A percentile compares a stretch with the other conserved stretches of the same genome.
These are phyloP conservation scores for Elegia similella DNA, from an alignment of 2,888 invertebrate genomes.

Conservation along the genomic window DNA sequence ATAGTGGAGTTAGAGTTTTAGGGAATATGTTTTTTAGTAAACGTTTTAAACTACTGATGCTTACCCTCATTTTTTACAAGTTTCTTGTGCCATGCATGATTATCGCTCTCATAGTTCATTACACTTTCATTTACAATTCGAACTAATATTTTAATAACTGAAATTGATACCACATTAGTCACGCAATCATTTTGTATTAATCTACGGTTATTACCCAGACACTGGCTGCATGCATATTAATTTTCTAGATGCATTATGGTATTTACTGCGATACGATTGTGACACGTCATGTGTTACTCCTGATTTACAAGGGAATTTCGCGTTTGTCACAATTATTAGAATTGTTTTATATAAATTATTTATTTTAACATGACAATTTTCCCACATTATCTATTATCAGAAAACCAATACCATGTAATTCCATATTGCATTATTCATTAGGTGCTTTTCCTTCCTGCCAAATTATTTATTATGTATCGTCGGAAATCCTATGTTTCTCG, in stretches of 20 bases:
- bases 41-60: no score
- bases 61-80: no score
- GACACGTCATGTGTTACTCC: not conserved
- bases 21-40: no score
- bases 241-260: not conserved
- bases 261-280: not conserved
- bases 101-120: not conserved
- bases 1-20: conserved; percentile 31
- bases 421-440: not conserved
- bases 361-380: not conserved
- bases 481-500: not conserved
- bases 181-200: not conserved
- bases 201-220: conserved; percentile 2
- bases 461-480: not conserved
- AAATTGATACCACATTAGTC: conserved; percentile 7
- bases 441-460: not conserved
- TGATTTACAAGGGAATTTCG: not conserved
- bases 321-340: not conserved
- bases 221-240: not conserved
- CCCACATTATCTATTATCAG: not conserved
- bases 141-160: conserved; percentile 18
- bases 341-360: not conserved
- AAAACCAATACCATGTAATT: not conserved
- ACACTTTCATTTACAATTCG: conserved; percentile 15
- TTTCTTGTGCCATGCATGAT: not conserved